Evolutionary conservation across 2,113 vertebrate species (phyloP), one percentile per base, ranked within the genome.

Genomic region (Zingel zingel): DNA sequence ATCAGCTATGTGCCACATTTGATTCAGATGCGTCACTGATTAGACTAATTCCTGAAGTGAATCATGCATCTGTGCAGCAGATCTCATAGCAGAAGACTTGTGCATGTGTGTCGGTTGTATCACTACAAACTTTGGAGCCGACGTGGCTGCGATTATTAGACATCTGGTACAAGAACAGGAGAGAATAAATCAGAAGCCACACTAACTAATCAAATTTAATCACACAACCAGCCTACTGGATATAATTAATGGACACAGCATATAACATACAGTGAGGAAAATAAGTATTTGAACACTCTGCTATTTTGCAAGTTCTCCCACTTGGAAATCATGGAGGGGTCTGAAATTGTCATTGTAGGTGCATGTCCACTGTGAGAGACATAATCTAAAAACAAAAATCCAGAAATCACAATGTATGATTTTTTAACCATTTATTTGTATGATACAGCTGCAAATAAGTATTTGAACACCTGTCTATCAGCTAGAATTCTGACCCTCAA

Each of bases 161-260:
- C 94, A 94, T 94, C 93, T 95, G 94, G 77, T 87, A 48, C 74
- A n/a, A 66, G 71, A 39, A 78, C 54, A 12, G 18, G 71, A 78
- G 86, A 85, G 88, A 86, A 91, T 94, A 93, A 92, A 94, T 94
- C 92, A 86, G 83, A 70, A 90, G 79, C 89, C 85, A 85, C 87
- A 93, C 88, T 80, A 77, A 89, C 90, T 91, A 91, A 94, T 94
- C 90, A 92, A 82, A 91, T 93, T 83, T 87, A 93, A 94, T 92
- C 84, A 89, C 84, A 70, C 59, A 63, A 83, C 74, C 85, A 79
- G 80, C 65, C 74, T 80, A 68, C 77, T 86, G 89, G 81, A 86
- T 68, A 73, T 91, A 90, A 93, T 92, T 92, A 90, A 91, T 85
- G 82, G 92, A 75, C 83, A 67, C 33, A 14, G 73, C 68, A 15